These are phyloP conservation scores for Micropterix aruncella DNA, from an alignment of 2,888 invertebrate genomes.

Conservation along the genomic window DNA sequence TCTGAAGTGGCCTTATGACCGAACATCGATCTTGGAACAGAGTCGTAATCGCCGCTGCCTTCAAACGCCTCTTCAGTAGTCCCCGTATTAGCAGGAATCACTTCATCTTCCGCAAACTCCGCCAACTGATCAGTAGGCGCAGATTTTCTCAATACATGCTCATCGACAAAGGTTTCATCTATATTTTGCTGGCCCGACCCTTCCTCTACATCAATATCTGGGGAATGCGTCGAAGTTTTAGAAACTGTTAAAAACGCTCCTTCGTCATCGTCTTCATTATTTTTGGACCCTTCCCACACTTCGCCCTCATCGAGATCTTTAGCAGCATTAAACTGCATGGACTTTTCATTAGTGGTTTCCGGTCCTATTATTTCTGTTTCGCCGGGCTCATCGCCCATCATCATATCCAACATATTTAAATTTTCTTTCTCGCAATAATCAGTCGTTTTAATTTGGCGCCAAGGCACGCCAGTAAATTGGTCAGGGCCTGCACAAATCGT, in stretches of 20 bases:
- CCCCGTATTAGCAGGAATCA: conserved; percentile 10
- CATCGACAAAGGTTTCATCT: neutral
- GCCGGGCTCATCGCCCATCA: conserved; percentile 48
- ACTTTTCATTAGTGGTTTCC: conserved; percentile 27
- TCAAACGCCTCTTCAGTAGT: conserved; percentile 7
- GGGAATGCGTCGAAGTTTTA: conserved; percentile 3
- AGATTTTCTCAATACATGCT: conserved; percentile 18
- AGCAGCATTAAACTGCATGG: conserved; percentile 23
- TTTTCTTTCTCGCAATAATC: conserved; percentile 34
- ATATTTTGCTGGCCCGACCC: conserved; percentile 24
- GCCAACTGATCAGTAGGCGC: conserved; percentile 12
- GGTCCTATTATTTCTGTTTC: conserved; percentile 24
- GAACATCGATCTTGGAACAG: no score
- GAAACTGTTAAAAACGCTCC: conserved; percentile 21
- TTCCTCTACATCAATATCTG: conserved; percentile 20
- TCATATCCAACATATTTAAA: conserved; percentile 34
- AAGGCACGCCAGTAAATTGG: conserved; percentile 34
- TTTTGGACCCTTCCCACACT: conserved; percentile 21
- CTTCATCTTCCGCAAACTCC: conserved; percentile 19
- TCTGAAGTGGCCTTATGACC: conserved; percentile 2
- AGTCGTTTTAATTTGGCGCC: conserved; percentile 42
- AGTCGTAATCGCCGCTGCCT: conserved; percentile 9
- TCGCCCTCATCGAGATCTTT: conserved; percentile 30
- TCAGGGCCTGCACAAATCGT: conserved; percentile 40
- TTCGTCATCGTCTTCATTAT: conserved; percentile 26